Evolutionary conservation across 1,140 invertebrate species (phyloP), one percentile per base, ranked within the genome.

Genomic region (Aporrectodea caliginosa): DNA sequence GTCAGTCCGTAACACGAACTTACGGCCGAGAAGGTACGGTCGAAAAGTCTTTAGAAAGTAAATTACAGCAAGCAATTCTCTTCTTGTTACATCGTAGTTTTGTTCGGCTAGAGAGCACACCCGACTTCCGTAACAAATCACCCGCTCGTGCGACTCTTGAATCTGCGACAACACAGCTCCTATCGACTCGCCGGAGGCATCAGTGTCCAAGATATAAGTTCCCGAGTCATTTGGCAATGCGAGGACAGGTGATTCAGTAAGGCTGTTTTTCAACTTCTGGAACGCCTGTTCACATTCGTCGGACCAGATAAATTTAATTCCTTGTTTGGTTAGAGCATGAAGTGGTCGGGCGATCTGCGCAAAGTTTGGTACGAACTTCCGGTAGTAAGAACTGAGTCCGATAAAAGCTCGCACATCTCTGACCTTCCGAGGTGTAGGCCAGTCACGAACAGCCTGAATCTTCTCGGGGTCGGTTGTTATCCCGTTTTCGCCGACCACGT

Each of bases 61-160:
- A 1, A 79, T 34, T 27, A 81, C 32, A 16, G 82, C 82, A n/a
- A 84, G 78, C 0, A 85, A 74, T 75, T 85, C 82, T 77, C 79
- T 80, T 58, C 80, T 35, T 12, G 83, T 84, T 1, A 80, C 74
- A 58, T 83, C 81, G 82, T 91, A 91, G 16, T 89, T 88, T 80
- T 84, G 81, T 84, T 92, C 89, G 30, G 88, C 82, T 29, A 79
- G 34, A 12, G 82, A 85, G 16, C 91, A 77, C 0, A 84, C 84
- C 79, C 31, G 69, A 69, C 75, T 80, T n/a, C 33, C 35, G 30
- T 78, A 81, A 14, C 34, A 30, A 75, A 82, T 77, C 16, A 79
- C 78, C 29, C 31, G 32, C 35, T 80, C 80, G 33, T 75, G 14
- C 1, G 76, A 35, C n/a, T 81, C 77, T 30, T 22, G 31, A 43